A percentile compares a stretch with the other conserved stretches of the same genome.
phyloP scores from a whole-genome alignment of 2,113 vertebrate species.

The Amphiprion percula region DNA sequence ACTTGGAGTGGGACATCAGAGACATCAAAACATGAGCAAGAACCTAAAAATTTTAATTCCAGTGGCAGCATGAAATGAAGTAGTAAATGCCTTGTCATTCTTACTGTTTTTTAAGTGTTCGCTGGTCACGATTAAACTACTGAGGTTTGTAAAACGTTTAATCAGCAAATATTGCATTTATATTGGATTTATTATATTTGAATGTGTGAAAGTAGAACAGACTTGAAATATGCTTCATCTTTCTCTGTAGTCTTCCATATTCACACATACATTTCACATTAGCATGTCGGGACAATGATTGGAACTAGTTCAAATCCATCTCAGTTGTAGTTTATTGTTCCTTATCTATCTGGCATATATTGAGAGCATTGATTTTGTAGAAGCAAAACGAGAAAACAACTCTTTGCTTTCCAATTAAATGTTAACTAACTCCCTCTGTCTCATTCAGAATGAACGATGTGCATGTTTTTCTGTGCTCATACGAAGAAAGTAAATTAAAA shows the following conservation, averaged over 20 bases:
- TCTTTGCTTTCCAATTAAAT: slow-evolving; percentile 47
- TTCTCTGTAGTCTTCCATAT: not conserved
- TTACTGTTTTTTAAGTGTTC: slow-evolving; percentile 9
- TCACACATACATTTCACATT: not conserved
- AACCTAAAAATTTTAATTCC: too few species aligned
- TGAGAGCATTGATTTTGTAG: slow-evolving; percentile 44
- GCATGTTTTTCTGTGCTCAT: slow-evolving; percentile 44
- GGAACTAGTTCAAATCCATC: slow-evolving; percentile 10
- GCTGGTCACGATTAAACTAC: slow-evolving; percentile 13
- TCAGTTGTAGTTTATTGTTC: slow-evolving; percentile 20
- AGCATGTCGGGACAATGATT: not conserved
- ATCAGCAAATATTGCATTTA: slow-evolving; percentile 12
- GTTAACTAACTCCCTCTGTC: slow-evolving; percentile 38
- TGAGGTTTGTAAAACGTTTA: slow-evolving; percentile 18
- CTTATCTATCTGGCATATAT: slow-evolving; percentile 26
- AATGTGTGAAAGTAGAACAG: too few species aligned
- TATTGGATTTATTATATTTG: slow-evolving; percentile 12
- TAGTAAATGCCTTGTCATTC: too few species aligned
- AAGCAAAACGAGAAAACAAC: slow-evolving; percentile 24
- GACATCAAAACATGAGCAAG: too few species aligned
- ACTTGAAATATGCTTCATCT: not conserved
- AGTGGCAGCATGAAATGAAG: too few species aligned
- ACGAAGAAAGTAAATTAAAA: slow-evolving; percentile 64
- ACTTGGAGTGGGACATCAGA: too few species aligned
- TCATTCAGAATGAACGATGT: slow-evolving; percentile 44